Percentiles rank a stretch among this genome's conserved stretches.
These are phyloP conservation scores for Gavia stellata DNA, from an alignment of 2,113 vertebrate genomes.

Conservation along the genomic window DNA sequence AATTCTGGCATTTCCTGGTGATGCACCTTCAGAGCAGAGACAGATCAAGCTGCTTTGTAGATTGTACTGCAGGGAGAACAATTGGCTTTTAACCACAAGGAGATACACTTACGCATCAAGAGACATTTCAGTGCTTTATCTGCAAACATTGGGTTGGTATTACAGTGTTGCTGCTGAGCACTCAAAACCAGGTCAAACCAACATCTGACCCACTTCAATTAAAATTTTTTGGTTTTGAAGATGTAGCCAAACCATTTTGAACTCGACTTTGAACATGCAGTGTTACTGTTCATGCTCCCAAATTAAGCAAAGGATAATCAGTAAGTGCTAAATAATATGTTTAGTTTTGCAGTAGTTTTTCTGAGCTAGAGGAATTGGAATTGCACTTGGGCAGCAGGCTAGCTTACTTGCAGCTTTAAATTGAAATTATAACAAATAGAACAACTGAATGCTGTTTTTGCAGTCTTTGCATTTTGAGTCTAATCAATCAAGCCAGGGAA, in stretches of 20 bases:
- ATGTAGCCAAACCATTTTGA: not conserved
- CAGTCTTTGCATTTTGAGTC: not conserved
- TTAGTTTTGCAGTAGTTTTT: not conserved
- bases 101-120: not conserved
- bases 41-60: not conserved
- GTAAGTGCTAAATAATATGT: not conserved
- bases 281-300: not conserved
- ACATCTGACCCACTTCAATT: not conserved
- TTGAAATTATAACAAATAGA: not conserved
- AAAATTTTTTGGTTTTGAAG: not conserved
- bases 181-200: not conserved
- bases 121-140: not conserved
- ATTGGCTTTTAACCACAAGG: not conserved
- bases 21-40: not conserved
- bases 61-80: not conserved
- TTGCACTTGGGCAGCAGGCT: not conserved
- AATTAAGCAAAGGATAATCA: not conserved
- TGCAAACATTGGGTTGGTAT: not conserved
- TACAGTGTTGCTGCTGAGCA: not conserved
- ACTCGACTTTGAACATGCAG: not conserved
- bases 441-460: not conserved
- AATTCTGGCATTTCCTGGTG: not conserved
- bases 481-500: not conserved
- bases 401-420: not conserved
- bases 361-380: not conserved